A percentile compares a stretch with the other conserved stretches of the same genome.
Evolutionary conservation across 2,113 vertebrate species (phyloP).

Genomic region (Tonatia bakeri): DNA sequence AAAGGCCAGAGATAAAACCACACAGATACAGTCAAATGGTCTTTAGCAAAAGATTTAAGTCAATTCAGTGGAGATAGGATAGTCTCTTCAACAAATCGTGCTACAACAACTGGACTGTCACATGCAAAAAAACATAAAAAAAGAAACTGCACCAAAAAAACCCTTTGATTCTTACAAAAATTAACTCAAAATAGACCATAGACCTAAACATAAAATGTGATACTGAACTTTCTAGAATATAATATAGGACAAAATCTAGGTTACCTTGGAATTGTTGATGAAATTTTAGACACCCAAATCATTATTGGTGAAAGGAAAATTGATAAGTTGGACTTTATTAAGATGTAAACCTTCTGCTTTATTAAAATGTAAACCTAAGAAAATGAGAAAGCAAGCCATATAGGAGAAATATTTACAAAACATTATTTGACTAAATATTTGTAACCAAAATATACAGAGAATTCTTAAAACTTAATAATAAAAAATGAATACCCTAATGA

Average conservation of each 20-base stretch:
- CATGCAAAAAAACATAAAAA: not conserved
- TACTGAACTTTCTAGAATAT: not conserved
- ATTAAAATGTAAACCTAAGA: not conserved
- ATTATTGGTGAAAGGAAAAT: not conserved
- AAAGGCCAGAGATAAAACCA: not conserved
- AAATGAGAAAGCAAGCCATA: not conserved
- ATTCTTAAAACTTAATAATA: not conserved
- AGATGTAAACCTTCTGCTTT: not conserved
- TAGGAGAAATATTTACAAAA: not conserved
- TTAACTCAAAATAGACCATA: not conserved
- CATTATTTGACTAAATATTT: not conserved
- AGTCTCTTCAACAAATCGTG: not conserved
- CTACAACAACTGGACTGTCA: not conserved
- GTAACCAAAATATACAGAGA: not conserved
- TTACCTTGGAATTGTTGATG: not conserved
- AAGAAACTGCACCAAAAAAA: too few species aligned
- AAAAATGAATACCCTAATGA: not conserved
- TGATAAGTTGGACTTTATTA: not conserved
- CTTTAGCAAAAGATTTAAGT: not conserved
- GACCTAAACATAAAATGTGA: not conserved
- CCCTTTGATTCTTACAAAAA: not conserved
- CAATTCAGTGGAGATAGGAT: not conserved
- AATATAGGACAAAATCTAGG: not conserved
- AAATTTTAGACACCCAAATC: not conserved
- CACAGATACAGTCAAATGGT: not conserved